These are phyloP conservation scores for Semaprochilodus insignis DNA, from an alignment of 2,797 vertebrate species.

Conservation along the genomic window DNA sequence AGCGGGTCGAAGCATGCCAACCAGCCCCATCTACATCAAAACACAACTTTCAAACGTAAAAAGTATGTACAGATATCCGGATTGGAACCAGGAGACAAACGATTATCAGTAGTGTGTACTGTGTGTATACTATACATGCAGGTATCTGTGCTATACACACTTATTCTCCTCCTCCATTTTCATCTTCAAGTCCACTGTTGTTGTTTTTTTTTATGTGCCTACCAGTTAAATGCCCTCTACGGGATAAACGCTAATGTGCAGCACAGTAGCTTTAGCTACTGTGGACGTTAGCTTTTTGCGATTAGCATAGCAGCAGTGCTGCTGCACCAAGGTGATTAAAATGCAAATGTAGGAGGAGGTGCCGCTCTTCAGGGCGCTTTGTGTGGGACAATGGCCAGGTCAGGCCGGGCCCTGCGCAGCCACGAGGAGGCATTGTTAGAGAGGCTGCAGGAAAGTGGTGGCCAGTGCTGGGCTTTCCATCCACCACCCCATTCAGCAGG, in stretches of 20 bases:
- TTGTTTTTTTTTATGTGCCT: background rate
- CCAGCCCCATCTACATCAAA: too few relatives aligned
- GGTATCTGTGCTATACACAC: background rate
- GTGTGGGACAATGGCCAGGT: slow-evolving; percentile 47
- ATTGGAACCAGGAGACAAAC: too few relatives aligned
- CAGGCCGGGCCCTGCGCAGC: slow-evolving; percentile 18
- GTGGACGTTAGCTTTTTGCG: slow-evolving; percentile 2
- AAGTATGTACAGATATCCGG: too few relatives aligned
- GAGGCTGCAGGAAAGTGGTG: slow-evolving; percentile 17
- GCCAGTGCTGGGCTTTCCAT: slow-evolving; percentile 6
- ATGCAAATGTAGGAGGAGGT: slow-evolving; percentile 33
- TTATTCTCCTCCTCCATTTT: background rate
- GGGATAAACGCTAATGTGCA: background rate
- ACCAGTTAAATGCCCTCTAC: background rate
- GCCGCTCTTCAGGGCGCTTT: slow-evolving; percentile 31
- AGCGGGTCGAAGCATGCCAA: too few relatives aligned
- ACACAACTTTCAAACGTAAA: too few relatives aligned
- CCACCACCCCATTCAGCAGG: slow-evolving; percentile 2
- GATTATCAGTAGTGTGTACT: too few relatives aligned
- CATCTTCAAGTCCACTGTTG: background rate
- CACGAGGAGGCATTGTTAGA: slow-evolving; percentile 35
- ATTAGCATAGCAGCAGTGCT: slow-evolving; percentile 30
- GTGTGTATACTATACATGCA: too few relatives aligned
- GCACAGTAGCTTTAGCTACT: slow-evolving; percentile 11
- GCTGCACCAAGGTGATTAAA: slow-evolving; percentile 37